A percentile compares a stretch with the other conserved stretches of the same genome.
phyloP scores from a whole-genome alignment of 2,797 vertebrate genomes.

The Hyperoplus lanceolatus region DNA sequence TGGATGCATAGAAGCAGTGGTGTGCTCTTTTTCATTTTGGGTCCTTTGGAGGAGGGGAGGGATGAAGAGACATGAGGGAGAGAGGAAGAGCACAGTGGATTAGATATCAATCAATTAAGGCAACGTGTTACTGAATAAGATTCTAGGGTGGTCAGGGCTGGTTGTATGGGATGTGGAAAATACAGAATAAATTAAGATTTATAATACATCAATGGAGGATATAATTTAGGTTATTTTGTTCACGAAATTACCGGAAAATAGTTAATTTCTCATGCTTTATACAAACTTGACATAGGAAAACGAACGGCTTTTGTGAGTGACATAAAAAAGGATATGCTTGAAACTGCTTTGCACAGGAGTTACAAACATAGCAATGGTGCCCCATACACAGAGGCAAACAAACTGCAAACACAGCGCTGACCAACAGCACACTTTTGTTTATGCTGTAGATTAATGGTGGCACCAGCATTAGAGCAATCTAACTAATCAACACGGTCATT shows the following conservation, averaged over 20 bases:
- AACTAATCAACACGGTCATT: constrained; percentile 86
- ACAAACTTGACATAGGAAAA: neutral
- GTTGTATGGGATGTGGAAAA: neutral
- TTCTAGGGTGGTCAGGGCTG: constrained; percentile 38
- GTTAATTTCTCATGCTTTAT: neutral
- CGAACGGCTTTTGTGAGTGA: neutral
- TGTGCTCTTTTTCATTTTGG: constrained; percentile 65
- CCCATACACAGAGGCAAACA: constrained; percentile 25
- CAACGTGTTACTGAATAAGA: constrained; percentile 73
- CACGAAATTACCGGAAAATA: neutral
- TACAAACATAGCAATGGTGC: neutral
- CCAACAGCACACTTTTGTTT: constrained; percentile 71
- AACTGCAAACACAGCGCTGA: constrained; percentile 62
- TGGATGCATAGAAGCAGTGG: constrained; percentile 32
- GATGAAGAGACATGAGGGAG: constrained; percentile 15
- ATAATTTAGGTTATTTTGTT: neutral
- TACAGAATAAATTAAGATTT: neutral
- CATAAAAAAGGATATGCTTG: too few species aligned
- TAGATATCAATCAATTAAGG: constrained; percentile 79
- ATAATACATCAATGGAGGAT: neutral
- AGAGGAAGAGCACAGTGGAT: constrained; percentile 40
- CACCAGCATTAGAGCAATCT: constrained; percentile 75
- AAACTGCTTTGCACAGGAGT: neutral
- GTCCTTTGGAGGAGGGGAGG: constrained; percentile 37
- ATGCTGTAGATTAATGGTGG: constrained; percentile 78